These are phyloP conservation scores for Paragorgia papillata DNA, from an alignment of 92 coral and sea anemone species.

Conservation along the genomic window DNA sequence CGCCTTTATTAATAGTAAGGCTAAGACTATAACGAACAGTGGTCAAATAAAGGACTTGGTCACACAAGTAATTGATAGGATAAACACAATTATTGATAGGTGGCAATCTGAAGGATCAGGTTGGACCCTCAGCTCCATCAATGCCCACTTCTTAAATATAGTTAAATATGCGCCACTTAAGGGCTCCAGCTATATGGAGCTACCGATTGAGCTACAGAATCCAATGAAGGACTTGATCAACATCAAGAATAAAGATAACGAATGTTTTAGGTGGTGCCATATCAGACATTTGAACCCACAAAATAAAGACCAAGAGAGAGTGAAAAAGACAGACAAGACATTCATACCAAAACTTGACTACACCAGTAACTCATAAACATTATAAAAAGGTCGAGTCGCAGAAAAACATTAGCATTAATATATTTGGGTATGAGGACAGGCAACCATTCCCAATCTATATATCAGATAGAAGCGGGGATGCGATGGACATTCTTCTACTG, in stretches of 20 bases:
- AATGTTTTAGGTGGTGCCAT: slow-evolving; percentile 12
- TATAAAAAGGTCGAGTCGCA: slow-evolving; percentile 17
- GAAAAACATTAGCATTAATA: slow-evolving; percentile 34
- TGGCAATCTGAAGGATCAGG: slow-evolving; percentile 33
- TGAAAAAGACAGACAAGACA: background rate
- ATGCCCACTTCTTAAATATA: background rate
- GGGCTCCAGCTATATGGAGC: slow-evolving; percentile 1
- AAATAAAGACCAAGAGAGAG: background rate
- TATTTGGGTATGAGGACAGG: slow-evolving; percentile 50
- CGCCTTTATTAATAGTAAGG: slow-evolving; percentile 5
- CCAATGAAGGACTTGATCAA: slow-evolving; percentile 8
- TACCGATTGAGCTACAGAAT: background rate
- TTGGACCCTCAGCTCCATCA: background rate
- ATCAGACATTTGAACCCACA: background rate
- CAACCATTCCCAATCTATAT: slow-evolving; percentile 46
- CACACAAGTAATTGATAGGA: background rate
- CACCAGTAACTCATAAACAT: background rate
- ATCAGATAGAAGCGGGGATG: slow-evolving; percentile 36
- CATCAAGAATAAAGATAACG: slow-evolving; percentile 1
- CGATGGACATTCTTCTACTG: slow-evolving; percentile 25
- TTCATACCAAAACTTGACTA: background rate
- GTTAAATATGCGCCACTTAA: background rate
- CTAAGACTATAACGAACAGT: slow-evolving; percentile 10
- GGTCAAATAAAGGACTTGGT: no score
- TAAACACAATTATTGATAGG: background rate